These are phyloP conservation scores for Endotricha flammealis DNA, from an alignment of 2,888 invertebrate species.

Conservation along the genomic window DNA sequence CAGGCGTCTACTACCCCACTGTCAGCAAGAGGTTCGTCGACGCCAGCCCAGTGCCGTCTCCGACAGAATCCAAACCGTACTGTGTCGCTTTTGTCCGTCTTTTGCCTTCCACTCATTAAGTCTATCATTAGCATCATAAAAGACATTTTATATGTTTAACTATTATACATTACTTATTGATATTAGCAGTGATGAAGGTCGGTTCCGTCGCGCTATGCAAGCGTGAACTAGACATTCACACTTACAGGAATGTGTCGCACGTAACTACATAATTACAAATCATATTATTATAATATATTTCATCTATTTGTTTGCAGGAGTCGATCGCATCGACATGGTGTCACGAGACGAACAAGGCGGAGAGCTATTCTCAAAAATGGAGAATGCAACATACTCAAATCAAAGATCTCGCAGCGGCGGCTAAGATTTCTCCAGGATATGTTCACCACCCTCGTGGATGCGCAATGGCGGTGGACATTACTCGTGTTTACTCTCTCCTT, in stretches of 20 bases:
- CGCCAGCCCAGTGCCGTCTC: conserved; percentile 56
- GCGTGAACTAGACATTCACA: conserved; percentile 60
- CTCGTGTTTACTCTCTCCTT: conserved; percentile 91
- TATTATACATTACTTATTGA: conserved; percentile 49
- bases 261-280: conserved; percentile 37
- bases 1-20: conserved; percentile 71
- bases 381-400: conserved; percentile 96
- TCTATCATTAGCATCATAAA: conserved; percentile 43
- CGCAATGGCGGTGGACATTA: conserved; percentile 95
- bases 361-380: conserved; percentile 97
- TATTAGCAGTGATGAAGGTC: conserved; percentile 68
- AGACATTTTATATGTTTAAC: conserved; percentile 39
- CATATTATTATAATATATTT: conserved; percentile 35
- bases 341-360: conserved; percentile 83
- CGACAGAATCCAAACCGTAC: conserved; percentile 55
- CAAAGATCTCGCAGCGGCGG: conserved; percentile 88
- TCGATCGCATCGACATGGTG: conserved; percentile 82
- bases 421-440: conserved; percentile 88
- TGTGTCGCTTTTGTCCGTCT: conserved; percentile 63
- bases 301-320: conserved; percentile 76
- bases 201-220: conserved; percentile 37
- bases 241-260: conserved; percentile 37
- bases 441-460: conserved; percentile 93
- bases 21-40: conserved; percentile 74
- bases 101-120: conserved; percentile 30